phyloP scores from a whole-genome alignment of 2,797 vertebrate species.

The Lates japonicus region DNA sequence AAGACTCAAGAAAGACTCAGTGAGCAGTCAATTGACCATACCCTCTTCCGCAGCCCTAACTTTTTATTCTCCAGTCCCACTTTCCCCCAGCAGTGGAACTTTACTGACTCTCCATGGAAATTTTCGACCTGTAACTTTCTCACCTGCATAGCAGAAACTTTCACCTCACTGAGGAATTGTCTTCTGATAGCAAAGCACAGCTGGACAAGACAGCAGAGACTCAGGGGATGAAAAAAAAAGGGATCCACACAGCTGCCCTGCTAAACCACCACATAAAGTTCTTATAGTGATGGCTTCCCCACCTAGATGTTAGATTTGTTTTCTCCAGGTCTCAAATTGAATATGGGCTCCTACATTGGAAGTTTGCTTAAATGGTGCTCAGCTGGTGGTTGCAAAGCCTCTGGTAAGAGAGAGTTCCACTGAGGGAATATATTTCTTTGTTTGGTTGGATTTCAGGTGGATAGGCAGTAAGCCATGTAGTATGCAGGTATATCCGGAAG shows the following conservation, averaged over 20 bases:
- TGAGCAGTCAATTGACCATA: constrained; percentile 34
- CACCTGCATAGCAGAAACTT: constrained; percentile 50
- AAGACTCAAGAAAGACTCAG: constrained; percentile 7
- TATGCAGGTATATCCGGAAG: constrained; percentile 78
- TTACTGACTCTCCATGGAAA: constrained; percentile 25
- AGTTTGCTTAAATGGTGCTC: constrained; percentile 78
- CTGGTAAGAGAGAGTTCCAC: constrained; percentile 64
- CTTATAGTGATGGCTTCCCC: constrained; percentile 56
- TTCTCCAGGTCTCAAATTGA: constrained; percentile 70
- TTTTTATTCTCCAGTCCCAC: constrained; percentile 17
- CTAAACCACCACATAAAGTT: constrained; percentile 60
- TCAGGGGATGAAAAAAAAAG: constrained; percentile 17
- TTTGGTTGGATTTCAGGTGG: constrained; percentile 81
- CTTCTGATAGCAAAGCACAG: constrained; percentile 55
- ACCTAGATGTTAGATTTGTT: constrained; percentile 57
- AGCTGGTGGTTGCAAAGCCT: constrained; percentile 76
- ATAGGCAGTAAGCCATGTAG: constrained; percentile 78
- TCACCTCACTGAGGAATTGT: constrained; percentile 43
- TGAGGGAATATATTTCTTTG: constrained; percentile 80
- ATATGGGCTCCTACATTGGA: constrained; percentile 54
- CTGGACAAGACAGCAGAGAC: constrained; percentile 57
- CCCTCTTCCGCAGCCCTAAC: constrained; percentile 4
- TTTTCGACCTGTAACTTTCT: constrained; percentile 51
- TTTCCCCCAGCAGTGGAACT: constrained; percentile 1
- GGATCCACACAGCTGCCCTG: constrained; percentile 41